Conservation (phyloP, 1,140 invertebrate species). For the Drosophila tani region DNA sequence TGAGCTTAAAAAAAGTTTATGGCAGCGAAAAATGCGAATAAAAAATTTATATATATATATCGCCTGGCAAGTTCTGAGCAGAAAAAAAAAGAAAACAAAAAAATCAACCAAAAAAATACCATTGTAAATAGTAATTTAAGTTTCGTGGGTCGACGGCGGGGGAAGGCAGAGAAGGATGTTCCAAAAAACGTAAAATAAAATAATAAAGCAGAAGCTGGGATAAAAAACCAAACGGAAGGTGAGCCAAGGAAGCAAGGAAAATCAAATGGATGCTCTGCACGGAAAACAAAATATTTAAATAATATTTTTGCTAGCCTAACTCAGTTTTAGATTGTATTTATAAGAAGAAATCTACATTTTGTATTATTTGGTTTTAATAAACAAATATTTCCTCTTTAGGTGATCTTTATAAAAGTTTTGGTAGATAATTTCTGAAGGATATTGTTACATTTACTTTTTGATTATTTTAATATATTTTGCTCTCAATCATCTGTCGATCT, state of each 20-base stretch:
- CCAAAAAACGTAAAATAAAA: slow-evolving; percentile 50
- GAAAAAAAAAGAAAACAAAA: slow-evolving; percentile 25
- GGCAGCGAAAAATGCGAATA: slow-evolving; percentile 64
- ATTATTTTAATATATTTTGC: no score
- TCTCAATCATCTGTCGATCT: no score
- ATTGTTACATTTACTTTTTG: no score
- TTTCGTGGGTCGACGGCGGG: slow-evolving; percentile 45
- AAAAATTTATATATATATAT: slow-evolving; percentile 39
- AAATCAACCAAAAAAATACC: slow-evolving; percentile 58
- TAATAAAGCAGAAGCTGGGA: slow-evolving; percentile 40
- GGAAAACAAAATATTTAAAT: slow-evolving; percentile 4
- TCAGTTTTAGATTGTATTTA: background rate
- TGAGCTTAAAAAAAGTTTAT: slow-evolving; percentile 55
- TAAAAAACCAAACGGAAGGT: slow-evolving; percentile 71
- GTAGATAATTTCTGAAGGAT: no score
- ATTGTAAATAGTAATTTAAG: slow-evolving; percentile 83
- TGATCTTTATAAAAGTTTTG: no score
- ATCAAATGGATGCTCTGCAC: slow-evolving; percentile 64
- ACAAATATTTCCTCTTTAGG: no score
- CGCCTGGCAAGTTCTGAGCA: slow-evolving; percentile 37
- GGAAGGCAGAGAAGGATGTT: slow-evolving; percentile 39
- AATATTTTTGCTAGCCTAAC: background rate
- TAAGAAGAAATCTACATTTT: background rate
- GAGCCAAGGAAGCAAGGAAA: slow-evolving; percentile 73
- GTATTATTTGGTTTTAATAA: no score